phyloP scores from a whole-genome alignment of 2,888 invertebrate genomes.

The Heliothis peltigera region DNA sequence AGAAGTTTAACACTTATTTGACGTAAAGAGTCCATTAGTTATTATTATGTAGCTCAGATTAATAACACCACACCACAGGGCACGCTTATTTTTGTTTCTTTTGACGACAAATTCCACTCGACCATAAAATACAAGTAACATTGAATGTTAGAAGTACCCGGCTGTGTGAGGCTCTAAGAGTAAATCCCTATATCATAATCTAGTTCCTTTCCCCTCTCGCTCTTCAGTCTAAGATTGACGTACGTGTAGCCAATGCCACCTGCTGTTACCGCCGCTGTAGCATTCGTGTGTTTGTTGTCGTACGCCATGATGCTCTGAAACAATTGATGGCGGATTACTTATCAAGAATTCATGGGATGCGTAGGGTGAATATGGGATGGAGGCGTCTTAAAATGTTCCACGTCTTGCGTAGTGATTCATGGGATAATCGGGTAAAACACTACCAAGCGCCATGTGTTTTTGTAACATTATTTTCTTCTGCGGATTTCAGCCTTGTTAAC shows the following conservation, averaged over 20 bases:
- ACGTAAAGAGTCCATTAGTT: background rate
- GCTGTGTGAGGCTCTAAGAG: conserved; percentile 14
- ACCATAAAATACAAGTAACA: too few species aligned
- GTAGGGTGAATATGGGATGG: conserved; percentile 20
- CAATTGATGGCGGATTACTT: conserved; percentile 35
- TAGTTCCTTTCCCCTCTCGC: conserved; percentile 65
- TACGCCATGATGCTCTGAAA: conserved; percentile 71
- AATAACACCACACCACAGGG: background rate
- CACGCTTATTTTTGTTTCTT: background rate
- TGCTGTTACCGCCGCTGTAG: conserved; percentile 63
- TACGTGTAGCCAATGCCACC: conserved; percentile 71
- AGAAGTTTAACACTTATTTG: background rate
- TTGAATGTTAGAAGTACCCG: background rate
- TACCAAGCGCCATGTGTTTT: background rate
- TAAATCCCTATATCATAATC: conserved; percentile 66
- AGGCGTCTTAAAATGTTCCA: conserved; percentile 30
- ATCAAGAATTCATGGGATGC: conserved; percentile 50
- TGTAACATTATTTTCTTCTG: background rate
- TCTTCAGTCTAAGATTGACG: conserved; percentile 68
- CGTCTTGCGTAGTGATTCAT: conserved; percentile 37
- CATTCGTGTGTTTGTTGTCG: conserved; percentile 67
- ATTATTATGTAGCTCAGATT: background rate
- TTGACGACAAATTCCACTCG: background rate
- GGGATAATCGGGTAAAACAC: conserved; percentile 38
- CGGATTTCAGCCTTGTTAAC: background rate